These are phyloP conservation scores for Lanius ludovicianus DNA, from an alignment of 2,113 vertebrate species.

Conservation along the genomic window DNA sequence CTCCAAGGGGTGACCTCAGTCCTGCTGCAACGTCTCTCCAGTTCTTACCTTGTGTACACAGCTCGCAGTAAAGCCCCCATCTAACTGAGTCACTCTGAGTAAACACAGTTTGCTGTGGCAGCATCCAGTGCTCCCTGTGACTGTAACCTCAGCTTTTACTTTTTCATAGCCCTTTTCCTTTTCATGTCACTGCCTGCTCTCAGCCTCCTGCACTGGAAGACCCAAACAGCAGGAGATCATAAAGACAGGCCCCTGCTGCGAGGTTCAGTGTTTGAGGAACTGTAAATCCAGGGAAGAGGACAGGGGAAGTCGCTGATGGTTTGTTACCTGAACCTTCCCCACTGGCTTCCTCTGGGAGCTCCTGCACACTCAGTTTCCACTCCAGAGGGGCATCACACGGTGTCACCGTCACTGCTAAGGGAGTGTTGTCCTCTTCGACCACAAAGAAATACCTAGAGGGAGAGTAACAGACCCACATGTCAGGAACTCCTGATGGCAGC, in stretches of 20 bases:
- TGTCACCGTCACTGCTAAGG: constrained; percentile 92
- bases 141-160: not conserved
- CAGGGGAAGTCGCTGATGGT: accelerated
- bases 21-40: not conserved
- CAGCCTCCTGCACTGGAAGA: not conserved
- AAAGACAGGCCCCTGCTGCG: not conserved
- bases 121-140: not conserved
- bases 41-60: not conserved
- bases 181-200: not conserved
- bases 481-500: not conserved
- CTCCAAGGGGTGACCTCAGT: not conserved
- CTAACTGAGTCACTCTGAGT: not conserved
- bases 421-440: constrained; percentile 98
- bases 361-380: constrained; percentile 94
- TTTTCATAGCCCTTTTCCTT: not conserved
- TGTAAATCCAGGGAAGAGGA: not conserved
- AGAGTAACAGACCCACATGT: not conserved
- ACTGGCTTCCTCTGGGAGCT: constrained; percentile 92
- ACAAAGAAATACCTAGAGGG: constrained; percentile 91
- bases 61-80: not conserved
- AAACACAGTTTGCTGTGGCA: not conserved
- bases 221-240: not conserved
- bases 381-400: constrained; percentile 95
- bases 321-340: constrained; percentile 90
- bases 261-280: not conserved